Evolutionary conservation across 2,113 vertebrate species (phyloP).

Genomic region (Oryctolagus cuniculus): DNA sequence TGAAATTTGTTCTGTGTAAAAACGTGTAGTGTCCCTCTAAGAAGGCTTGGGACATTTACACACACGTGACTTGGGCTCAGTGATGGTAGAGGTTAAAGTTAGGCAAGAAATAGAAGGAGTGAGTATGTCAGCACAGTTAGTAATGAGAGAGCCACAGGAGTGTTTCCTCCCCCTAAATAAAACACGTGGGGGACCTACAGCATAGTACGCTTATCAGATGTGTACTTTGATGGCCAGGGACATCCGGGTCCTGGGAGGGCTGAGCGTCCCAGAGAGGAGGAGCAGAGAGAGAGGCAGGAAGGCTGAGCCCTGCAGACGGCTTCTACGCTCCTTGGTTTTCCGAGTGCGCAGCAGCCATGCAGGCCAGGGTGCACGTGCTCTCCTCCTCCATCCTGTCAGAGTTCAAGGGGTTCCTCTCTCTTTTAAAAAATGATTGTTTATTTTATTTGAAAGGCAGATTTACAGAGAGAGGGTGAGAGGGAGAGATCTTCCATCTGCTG

Average conservation of each 20-base stretch:
- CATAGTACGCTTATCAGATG: not conserved
- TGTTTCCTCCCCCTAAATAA: not conserved
- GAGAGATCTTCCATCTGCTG: no score
- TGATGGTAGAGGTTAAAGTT: not conserved
- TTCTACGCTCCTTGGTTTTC: not conserved
- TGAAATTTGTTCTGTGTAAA: not conserved
- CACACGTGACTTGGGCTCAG: not conserved
- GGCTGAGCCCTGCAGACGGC: not conserved
- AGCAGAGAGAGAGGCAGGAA: not conserved
- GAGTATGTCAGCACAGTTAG: not conserved
- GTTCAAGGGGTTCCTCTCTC: not conserved
- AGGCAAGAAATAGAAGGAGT: slow-evolving; percentile 12
- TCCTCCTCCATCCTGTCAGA: not conserved
- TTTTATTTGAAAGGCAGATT: no score
- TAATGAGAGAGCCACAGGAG: not conserved
- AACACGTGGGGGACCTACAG: not conserved
- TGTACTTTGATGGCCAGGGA: not conserved
- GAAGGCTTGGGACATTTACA: not conserved
- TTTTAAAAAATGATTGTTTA: no score
- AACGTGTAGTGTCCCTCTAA: not conserved
- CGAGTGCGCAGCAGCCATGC: not conserved
- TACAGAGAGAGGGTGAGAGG: no score
- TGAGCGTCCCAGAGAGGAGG: not conserved
- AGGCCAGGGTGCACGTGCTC: not conserved
- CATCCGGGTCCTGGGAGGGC: not conserved